A percentile compares a stretch with the other conserved stretches of the same genome.
phyloP scores from a whole-genome alignment of 2,888 invertebrate species.

The Pachydiplax longipennis region DNA sequence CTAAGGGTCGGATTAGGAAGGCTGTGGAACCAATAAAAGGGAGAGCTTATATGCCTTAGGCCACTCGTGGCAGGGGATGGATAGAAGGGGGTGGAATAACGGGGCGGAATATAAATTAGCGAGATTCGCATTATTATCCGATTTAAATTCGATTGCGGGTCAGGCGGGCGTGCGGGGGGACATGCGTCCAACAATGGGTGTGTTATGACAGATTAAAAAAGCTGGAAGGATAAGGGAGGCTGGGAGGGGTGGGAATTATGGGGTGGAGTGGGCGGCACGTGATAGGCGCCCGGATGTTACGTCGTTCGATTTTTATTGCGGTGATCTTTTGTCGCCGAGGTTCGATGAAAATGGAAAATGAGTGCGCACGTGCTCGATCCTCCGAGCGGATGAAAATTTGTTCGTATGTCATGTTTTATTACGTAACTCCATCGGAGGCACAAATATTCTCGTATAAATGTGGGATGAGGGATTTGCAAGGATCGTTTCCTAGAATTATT shows the following conservation, averaged over 20 bases:
- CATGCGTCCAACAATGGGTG: conserved; percentile 19
- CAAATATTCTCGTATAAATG: no score
- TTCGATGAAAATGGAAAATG: not conserved
- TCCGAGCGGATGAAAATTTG: not conserved
- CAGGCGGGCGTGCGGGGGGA: conserved; percentile 9
- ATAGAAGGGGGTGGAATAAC: not conserved
- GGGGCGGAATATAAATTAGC: conserved; percentile 43
- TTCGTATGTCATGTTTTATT: no score
- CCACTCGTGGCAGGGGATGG: not conserved
- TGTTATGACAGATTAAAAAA: conserved; percentile 44
- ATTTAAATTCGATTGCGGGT: conserved; percentile 38
- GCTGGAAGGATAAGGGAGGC: not conserved
- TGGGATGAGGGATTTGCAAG: no score
- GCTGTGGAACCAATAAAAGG: conserved; percentile 29
- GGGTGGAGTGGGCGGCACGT: not conserved
- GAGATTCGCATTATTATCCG: conserved; percentile 40
- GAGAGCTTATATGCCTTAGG: not conserved
- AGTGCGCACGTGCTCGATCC: not conserved
- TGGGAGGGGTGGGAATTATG: not conserved
- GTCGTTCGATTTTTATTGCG: no score
- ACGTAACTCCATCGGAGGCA: no score
- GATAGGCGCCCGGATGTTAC: not conserved
- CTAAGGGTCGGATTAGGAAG: conserved; percentile 11
- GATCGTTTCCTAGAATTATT: no score
- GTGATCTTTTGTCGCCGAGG: not conserved